These are phyloP conservation scores for Egretta garzetta DNA, from an alignment of 2,113 vertebrate genomes.

Conservation along the genomic window DNA sequence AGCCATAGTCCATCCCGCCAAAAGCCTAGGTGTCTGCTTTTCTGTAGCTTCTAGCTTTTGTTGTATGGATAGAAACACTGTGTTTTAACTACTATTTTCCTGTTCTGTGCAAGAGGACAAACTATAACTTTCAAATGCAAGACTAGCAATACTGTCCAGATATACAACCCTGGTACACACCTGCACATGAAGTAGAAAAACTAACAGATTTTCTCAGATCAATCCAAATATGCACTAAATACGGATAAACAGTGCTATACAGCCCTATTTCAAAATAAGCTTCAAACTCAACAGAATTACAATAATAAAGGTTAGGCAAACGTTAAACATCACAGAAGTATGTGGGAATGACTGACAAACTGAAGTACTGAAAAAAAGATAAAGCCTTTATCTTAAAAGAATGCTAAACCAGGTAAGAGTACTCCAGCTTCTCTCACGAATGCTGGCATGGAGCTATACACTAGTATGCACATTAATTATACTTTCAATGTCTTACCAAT, in stretches of 20 bases:
- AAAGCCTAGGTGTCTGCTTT: not conserved
- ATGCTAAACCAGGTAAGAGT: not conserved
- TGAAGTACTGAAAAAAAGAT: not conserved
- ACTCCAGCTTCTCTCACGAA: not conserved
- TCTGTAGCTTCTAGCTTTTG: not conserved
- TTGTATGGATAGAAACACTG: not conserved
- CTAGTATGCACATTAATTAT: not conserved
- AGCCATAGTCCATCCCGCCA: not conserved
- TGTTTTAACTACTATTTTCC: not conserved
- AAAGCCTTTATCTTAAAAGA: not conserved
- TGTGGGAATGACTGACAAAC: not conserved
- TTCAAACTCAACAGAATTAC: not conserved
- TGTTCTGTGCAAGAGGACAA: not conserved
- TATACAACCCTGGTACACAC: not conserved
- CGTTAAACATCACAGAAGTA: not conserved
- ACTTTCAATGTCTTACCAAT: constrained; percentile 83
- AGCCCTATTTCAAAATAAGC: not conserved
- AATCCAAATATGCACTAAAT: not conserved
- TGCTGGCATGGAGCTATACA: not conserved
- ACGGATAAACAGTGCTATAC: not conserved
- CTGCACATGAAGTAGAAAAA: not conserved
- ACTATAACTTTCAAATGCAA: not conserved
- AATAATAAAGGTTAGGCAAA: not conserved
- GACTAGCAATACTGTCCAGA: not conserved
- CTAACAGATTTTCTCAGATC: not conserved